Conservation (phyloP, 2,113 vertebrate genomes). For the Syngnathus scovelli region DNA sequence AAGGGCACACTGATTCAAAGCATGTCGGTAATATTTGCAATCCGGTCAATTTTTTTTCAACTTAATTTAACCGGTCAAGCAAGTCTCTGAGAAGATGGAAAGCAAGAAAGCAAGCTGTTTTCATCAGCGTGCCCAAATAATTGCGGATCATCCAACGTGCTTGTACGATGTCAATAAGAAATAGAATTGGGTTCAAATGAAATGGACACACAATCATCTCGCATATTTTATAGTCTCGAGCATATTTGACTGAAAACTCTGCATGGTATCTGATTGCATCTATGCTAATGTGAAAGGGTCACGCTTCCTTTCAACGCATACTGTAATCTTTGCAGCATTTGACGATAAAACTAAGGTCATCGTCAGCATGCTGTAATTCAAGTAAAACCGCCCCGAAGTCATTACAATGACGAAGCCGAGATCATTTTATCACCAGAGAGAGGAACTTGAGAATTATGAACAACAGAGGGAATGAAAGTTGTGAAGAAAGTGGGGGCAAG, state of each 20-base stretch:
- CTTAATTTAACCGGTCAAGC: background rate
- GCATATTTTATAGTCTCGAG: no score
- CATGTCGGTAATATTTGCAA: background rate
- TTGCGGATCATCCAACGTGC: no score
- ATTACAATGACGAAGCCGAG: background rate
- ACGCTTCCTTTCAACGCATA: background rate
- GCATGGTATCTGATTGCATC: background rate
- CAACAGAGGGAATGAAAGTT: background rate
- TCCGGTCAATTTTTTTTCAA: background rate
- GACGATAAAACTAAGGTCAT: background rate
- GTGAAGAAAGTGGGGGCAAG: constrained; percentile 5
- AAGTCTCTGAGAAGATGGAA: background rate
- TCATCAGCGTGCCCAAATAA: no score
- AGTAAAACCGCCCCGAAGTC: background rate
- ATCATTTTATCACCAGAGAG: background rate
- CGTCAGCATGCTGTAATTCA: background rate
- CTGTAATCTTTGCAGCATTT: background rate
- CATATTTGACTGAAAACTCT: no score
- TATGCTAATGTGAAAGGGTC: background rate
- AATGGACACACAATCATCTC: background rate
- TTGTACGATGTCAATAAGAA: no score
- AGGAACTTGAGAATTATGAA: background rate
- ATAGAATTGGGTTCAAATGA: background rate
- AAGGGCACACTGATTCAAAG: no score
- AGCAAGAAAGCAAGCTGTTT: no score